phyloP scores from a whole-genome alignment of 2,888 invertebrate species.

The Polydrusus tereticollis region DNA sequence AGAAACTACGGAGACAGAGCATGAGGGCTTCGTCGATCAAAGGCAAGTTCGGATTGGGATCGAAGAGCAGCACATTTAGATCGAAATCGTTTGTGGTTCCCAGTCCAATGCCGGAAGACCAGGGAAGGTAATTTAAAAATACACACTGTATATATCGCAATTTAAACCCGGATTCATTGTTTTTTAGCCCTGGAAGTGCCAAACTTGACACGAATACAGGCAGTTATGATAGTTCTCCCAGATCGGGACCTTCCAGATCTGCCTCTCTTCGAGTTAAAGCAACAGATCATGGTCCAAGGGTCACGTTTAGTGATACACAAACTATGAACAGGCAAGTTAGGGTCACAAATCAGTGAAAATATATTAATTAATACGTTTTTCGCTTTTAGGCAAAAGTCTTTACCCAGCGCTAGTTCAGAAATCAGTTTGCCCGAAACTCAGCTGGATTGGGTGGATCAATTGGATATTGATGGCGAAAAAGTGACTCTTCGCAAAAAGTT shows the following conservation, averaged over 20 bases:
- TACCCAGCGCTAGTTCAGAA: slow-evolving; percentile 82
- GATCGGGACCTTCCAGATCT: slow-evolving; percentile 78
- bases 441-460: slow-evolving; percentile 73
- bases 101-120: slow-evolving; percentile 75
- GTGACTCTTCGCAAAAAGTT: slow-evolving; percentile 74
- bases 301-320: slow-evolving; percentile 74
- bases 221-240: slow-evolving; percentile 81
- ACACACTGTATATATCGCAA: neutral
- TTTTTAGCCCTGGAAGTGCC: slow-evolving; percentile 67
- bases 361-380: too few species aligned
- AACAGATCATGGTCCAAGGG: slow-evolving; percentile 68
- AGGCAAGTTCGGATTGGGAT: slow-evolving; percentile 81
- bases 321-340: slow-evolving; percentile 68
- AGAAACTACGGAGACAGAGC: slow-evolving; percentile 87
- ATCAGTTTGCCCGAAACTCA: slow-evolving; percentile 73
- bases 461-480: slow-evolving; percentile 76
- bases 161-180: neutral
- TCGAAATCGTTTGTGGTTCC: slow-evolving; percentile 84
- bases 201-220: slow-evolving; percentile 66
- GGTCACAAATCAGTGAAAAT: too few species aligned
- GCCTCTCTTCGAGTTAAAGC: slow-evolving; percentile 76
- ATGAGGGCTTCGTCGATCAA: slow-evolving; percentile 83
- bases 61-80: slow-evolving; percentile 74
- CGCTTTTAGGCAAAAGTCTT: slow-evolving; percentile 76
- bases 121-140: slow-evolving; percentile 56